phyloP scores from a whole-genome alignment of 2,797 vertebrate genomes.

The Neostethus bicornis region DNA sequence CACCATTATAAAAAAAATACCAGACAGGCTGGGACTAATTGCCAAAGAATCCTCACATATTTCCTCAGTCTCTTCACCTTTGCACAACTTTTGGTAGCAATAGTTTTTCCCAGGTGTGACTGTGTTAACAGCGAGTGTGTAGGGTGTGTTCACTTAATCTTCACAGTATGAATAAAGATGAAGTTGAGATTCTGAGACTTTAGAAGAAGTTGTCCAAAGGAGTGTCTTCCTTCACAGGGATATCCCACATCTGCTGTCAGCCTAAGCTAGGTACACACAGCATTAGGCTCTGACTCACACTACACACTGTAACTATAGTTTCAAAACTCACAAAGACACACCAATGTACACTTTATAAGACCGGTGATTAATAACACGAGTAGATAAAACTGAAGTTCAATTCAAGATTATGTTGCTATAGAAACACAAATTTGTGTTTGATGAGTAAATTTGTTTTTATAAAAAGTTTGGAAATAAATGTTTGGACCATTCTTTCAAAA shows the following conservation, averaged over 20 bases:
- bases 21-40: background rate
- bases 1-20: constrained; percentile 13
- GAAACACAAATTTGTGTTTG: background rate
- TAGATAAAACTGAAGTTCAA: constrained; percentile 42
- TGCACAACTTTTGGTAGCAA: constrained; percentile 6
- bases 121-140: constrained; percentile 27
- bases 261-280: constrained; percentile 51
- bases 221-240: constrained; percentile 60
- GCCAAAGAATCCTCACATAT: constrained; percentile 18
- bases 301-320: constrained; percentile 25
- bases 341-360: constrained; percentile 31
- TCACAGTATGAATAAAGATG: constrained; percentile 47
- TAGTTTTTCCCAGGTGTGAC: constrained; percentile 8
- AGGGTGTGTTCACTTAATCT: constrained; percentile 47
- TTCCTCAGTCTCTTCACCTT: constrained; percentile 8
- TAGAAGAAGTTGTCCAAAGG: constrained; percentile 66
- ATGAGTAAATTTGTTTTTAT: constrained; percentile 8
- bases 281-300: constrained; percentile 45
- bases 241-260: constrained; percentile 58
- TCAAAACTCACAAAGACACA: constrained; percentile 51
- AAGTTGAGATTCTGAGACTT: constrained; percentile 44
- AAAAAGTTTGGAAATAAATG: too few relatives aligned
- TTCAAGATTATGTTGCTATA: constrained; percentile 13
- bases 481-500: constrained; percentile 25
- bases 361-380: constrained; percentile 23